phyloP scores from a whole-genome alignment of 2,888 invertebrate genomes.

The Clitarchus hookeri region DNA sequence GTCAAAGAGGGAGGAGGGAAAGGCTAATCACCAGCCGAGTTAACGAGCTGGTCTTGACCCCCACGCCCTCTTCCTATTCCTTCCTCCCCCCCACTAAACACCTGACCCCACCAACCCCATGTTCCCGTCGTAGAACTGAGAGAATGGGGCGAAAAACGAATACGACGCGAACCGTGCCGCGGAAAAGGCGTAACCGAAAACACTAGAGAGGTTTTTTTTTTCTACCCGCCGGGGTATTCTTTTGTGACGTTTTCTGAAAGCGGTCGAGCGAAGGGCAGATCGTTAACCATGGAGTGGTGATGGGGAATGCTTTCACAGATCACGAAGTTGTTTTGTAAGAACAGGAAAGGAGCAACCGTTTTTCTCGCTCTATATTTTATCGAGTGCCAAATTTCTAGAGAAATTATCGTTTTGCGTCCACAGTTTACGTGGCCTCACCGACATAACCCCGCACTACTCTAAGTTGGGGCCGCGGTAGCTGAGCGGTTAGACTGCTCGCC shows the following conservation, averaged over 20 bases:
- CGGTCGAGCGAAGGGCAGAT: not conserved
- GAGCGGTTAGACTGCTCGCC: too few relatives aligned
- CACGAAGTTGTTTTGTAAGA: too few relatives aligned
- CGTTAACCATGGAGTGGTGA: too few relatives aligned
- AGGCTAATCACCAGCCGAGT: conserved; percentile 1
- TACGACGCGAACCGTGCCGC: not conserved
- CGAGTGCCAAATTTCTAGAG: too few relatives aligned
- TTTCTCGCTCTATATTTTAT: too few relatives aligned
- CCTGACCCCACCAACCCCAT: not conserved
- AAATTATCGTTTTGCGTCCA: too few relatives aligned
- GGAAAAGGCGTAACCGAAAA: not conserved
- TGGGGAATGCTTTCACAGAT: too few relatives aligned
- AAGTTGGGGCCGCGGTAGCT: too few relatives aligned
- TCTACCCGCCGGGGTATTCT: not conserved
- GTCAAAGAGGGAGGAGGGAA: not conserved
- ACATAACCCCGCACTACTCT: too few relatives aligned
- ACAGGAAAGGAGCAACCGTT: too few relatives aligned
- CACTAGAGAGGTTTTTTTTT: not conserved
- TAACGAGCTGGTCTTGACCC: not conserved
- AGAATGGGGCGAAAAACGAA: not conserved
- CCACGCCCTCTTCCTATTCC: not conserved
- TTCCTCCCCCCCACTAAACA: not conserved
- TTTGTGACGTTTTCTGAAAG: not conserved
- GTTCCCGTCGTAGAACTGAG: not conserved
- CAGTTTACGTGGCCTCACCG: too few relatives aligned